These are phyloP conservation scores for Onychomys leucogaster DNA, from an alignment of 2,797 vertebrate genomes.

Conservation along the genomic window DNA sequence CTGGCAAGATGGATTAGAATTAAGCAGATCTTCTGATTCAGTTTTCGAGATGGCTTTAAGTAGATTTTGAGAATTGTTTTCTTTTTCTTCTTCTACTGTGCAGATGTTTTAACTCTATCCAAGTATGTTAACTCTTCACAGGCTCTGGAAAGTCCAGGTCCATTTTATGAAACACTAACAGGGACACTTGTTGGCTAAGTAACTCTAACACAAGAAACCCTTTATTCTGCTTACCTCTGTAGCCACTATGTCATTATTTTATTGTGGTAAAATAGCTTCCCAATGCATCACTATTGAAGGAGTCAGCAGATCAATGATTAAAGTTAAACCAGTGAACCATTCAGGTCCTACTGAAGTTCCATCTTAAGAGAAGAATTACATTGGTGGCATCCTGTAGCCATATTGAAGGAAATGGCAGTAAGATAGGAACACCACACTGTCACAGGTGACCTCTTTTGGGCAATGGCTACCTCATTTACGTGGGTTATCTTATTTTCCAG, in stretches of 20 bases:
- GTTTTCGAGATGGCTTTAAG: constrained; percentile 4
- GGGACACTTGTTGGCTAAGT: not conserved
- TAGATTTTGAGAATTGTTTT: constrained; percentile 32
- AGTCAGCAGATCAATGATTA: not conserved
- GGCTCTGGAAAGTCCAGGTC: constrained; percentile 25
- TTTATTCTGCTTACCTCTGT: not conserved
- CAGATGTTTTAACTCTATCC: not conserved
- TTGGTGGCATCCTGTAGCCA: not conserved
- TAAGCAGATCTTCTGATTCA: not conserved
- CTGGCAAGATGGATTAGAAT: not conserved
- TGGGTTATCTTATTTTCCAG: not conserved
- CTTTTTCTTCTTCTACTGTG: not conserved
- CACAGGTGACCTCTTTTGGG: not conserved
- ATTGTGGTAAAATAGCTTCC: not conserved
- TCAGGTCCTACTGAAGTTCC: not conserved
- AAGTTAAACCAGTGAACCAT: not conserved
- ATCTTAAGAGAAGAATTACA: not conserved
- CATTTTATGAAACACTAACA: constrained; percentile 18
- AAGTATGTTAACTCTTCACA: not conserved
- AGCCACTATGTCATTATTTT: not conserved
- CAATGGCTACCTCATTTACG: not conserved
- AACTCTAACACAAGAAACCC: constrained; percentile 22
- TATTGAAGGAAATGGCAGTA: constrained; percentile 11
- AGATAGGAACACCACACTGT: not conserved
- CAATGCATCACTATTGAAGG: not conserved